phyloP scores from a whole-genome alignment of 2,113 vertebrate species.

The Microtus montanus region DNA sequence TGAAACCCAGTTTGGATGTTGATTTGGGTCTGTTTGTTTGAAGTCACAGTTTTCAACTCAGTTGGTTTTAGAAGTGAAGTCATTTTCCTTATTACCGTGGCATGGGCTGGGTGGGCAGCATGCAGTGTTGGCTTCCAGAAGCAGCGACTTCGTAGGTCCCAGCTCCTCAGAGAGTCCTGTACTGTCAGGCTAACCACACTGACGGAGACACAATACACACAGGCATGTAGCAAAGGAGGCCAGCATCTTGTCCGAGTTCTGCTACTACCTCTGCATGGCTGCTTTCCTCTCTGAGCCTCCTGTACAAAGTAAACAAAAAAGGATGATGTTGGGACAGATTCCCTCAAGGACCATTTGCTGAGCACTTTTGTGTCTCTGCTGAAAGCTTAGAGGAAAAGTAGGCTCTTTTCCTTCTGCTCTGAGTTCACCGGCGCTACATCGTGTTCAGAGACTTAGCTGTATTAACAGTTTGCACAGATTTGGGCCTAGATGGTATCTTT shows the following conservation, averaged over 20 bases:
- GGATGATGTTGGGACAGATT: not conserved
- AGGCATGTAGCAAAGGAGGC: not conserved
- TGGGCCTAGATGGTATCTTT: slow-evolving; percentile 74
- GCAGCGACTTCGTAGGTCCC: not conserved
- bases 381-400: not conserved
- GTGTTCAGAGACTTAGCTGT: slow-evolving; percentile 44
- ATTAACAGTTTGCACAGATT: slow-evolving; percentile 70
- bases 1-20: not conserved
- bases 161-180: not conserved
- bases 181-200: not conserved
- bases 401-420: not conserved
- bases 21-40: not conserved
- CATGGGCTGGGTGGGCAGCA: not conserved
- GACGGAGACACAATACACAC: accelerated
- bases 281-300: not conserved
- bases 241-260: not conserved
- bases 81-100: not conserved
- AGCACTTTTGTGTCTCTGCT: not conserved
- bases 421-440: not conserved
- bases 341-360: not conserved
- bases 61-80: not conserved
- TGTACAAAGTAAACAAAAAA: slow-evolving; percentile 52
- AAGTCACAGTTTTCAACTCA: not conserved
- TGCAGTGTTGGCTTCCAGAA: not conserved
- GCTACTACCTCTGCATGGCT: not conserved